Percentiles rank a stretch among this genome's conserved stretches.
Evolutionary conservation across 1,140 invertebrate species (phyloP).

Genomic region (Harlomillsia oculata): DNA sequence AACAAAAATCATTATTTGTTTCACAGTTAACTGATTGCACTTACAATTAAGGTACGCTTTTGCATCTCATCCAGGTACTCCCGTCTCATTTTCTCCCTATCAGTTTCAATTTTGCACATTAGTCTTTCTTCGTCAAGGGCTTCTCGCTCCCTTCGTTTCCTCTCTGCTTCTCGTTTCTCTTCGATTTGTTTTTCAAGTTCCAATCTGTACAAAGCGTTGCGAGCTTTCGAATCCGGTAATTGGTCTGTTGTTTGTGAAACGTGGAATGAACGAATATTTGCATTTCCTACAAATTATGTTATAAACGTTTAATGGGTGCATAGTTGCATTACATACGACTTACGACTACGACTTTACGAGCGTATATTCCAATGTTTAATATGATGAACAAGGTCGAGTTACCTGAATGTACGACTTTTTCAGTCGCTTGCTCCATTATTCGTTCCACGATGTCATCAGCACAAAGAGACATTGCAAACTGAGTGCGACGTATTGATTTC

Average conservation of each 20-base stretch:
- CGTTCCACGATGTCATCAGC: conserved; percentile 18
- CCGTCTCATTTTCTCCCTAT: conserved; percentile 27
- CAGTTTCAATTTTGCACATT: conserved; percentile 25
- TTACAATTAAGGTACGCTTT: conserved; percentile 21
- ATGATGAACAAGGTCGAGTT: not conserved
- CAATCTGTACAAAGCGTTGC: conserved; percentile 20
- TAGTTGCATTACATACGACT: not conserved
- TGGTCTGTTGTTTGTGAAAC: conserved; percentile 30
- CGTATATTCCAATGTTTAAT: no score
- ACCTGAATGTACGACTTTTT: conserved; percentile 9
- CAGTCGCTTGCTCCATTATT: conserved; percentile 27
- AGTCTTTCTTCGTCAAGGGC: conserved; percentile 25
- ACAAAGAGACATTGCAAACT: conserved; percentile 20
- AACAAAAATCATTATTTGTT: no score
- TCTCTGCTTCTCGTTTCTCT: conserved; percentile 24
- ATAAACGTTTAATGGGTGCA: not conserved
- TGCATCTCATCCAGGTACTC: conserved; percentile 27
- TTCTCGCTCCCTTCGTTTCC: conserved; percentile 21
- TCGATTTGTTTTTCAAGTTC: conserved; percentile 30
- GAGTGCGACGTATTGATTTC: no score
- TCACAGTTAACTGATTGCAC: not conserved
- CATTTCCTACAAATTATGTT: conserved; percentile 1
- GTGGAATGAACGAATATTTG: conserved; percentile 16
- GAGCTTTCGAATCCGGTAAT: conserved; percentile 19
- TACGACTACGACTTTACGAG: no score